These are phyloP conservation scores for Zaprionus ghesquierei DNA, from an alignment of 1,140 invertebrate genomes.

Conservation along the genomic window DNA sequence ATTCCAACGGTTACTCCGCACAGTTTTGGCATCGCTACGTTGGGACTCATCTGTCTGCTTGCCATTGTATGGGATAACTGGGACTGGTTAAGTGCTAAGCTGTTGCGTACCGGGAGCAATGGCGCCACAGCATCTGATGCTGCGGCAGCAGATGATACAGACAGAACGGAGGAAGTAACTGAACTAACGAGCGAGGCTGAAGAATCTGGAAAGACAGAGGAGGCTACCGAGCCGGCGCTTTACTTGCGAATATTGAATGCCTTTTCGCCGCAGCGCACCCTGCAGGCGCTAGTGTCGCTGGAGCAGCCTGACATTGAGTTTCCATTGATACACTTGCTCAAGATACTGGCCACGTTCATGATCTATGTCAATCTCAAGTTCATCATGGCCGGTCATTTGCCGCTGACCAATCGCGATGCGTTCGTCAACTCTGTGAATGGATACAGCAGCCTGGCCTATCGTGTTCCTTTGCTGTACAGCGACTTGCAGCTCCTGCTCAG, in stretches of 20 bases:
- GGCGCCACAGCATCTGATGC: neutral
- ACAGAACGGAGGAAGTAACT: neutral
- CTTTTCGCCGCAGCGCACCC: slow-evolving; percentile 84
- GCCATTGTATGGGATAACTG: slow-evolving; percentile 40
- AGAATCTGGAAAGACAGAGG: neutral
- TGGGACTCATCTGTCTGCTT: slow-evolving; percentile 16
- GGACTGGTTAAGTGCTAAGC: slow-evolving; percentile 24
- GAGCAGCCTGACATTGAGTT: slow-evolving; percentile 46
- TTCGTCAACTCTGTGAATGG: slow-evolving; percentile 86
- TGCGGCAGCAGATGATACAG: neutral
- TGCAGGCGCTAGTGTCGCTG: slow-evolving; percentile 32
- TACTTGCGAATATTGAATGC: slow-evolving; percentile 79
- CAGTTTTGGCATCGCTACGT: slow-evolving; percentile 21
- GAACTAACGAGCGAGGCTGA: neutral
- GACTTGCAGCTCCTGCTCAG: slow-evolving; percentile 87
- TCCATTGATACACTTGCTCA: slow-evolving; percentile 85
- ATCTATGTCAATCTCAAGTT: slow-evolving; percentile 86
- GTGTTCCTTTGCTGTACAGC: slow-evolving; percentile 86
- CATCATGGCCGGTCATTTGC: slow-evolving; percentile 85
- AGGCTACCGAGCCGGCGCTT: neutral
- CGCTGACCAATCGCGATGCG: slow-evolving; percentile 85
- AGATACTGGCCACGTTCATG: slow-evolving; percentile 84
- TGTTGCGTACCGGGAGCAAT: neutral
- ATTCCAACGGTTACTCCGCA: neutral
- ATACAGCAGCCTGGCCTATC: slow-evolving; percentile 84